Evolutionary conservation across 1,140 invertebrate species (phyloP).

Genomic region (Pogonomyrmex barbatus): DNA sequence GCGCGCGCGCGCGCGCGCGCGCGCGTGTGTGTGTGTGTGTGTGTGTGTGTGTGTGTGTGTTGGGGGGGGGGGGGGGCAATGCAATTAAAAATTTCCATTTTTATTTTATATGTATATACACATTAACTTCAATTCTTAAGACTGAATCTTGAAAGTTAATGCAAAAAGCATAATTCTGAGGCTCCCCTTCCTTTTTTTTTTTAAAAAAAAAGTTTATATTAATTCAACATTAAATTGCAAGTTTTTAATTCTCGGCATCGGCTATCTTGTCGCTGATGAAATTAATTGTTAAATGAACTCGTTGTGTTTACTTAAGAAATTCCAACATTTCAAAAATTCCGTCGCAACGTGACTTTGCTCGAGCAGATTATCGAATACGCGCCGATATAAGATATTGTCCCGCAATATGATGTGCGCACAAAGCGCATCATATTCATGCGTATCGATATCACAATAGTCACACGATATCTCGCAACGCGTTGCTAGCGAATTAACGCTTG

Average conservation of each 20-base stretch:
- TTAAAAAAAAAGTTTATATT: not conserved
- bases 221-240: not conserved
- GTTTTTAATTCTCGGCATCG: not conserved
- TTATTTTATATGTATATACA: not conserved
- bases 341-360: not conserved
- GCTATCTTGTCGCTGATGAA: not conserved
- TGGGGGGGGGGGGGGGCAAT: too few relatives aligned
- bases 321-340: conserved; percentile 8
- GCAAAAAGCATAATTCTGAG: not conserved
- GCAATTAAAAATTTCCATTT: not conserved
- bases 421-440: conserved; percentile 23
- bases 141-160: not conserved
- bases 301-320: not conserved
- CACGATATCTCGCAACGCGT: conserved; percentile 16
- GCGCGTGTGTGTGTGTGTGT: too few relatives aligned
- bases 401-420: not conserved
- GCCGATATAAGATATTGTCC: conserved; percentile 30
- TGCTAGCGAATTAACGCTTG: conserved; percentile 12
- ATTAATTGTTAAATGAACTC: not conserved
- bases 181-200: not conserved
- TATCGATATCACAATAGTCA: conserved; percentile 42
- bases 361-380: not conserved
- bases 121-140: not conserved
- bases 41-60: too few relatives aligned
- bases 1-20: too few relatives aligned